Percentiles rank a stretch among this genome's conserved stretches.
phyloP scores from a whole-genome alignment of 2,113 vertebrate species.

The Castor canadensis region DNA sequence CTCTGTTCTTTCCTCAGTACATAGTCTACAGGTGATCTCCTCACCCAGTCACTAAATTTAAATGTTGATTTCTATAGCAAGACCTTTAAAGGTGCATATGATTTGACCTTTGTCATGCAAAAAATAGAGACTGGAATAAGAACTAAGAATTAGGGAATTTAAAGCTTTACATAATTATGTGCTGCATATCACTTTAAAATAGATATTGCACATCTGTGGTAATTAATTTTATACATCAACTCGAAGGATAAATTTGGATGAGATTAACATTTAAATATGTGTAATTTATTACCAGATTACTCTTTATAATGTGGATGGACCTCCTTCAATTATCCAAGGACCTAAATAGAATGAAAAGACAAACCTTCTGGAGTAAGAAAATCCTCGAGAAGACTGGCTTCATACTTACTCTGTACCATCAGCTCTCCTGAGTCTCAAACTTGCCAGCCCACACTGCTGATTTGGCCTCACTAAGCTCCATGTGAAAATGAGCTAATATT shows the following conservation, averaged over 20 bases:
- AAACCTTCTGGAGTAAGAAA: not conserved
- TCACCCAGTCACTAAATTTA: not conserved
- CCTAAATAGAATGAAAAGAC: not conserved
- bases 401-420: not conserved
- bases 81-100: not conserved
- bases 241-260: not conserved
- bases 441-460: not conserved
- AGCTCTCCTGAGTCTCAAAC: not conserved
- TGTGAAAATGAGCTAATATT: not conserved
- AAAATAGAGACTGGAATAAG: not conserved
- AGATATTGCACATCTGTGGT: not conserved
- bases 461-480: not conserved
- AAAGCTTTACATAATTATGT: not conserved
- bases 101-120: not conserved
- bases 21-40: not conserved
- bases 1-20: not conserved
- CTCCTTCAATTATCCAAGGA: not conserved
- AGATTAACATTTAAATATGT: conserved; percentile 34
- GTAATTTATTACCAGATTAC: not conserved
- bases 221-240: not conserved
- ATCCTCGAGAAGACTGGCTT: not conserved
- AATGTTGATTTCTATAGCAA: not conserved
- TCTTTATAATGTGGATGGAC: not conserved
- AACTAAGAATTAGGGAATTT: conserved; percentile 1
- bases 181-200: conserved; percentile 1